Percentiles rank a stretch among this genome's conserved stretches.
Conservation (phyloP, 1,140 invertebrate genomes). For the Trachelipus rathkii region DNA sequence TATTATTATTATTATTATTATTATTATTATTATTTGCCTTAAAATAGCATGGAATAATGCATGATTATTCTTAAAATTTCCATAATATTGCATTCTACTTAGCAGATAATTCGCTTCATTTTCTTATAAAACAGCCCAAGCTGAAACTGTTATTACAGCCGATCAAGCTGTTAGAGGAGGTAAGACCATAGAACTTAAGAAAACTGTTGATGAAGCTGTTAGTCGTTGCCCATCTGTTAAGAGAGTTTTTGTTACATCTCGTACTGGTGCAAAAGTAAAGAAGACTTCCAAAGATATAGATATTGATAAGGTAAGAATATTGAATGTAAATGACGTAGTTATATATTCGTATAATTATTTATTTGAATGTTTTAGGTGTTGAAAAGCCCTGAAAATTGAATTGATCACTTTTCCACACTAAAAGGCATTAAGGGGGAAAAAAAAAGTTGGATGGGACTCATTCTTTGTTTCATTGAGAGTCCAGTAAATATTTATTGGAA, state of each 20-base stretch:
- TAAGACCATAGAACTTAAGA: conserved; percentile 54
- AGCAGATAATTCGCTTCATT: too few species aligned
- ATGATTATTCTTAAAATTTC: neutral
- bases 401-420: too few species aligned
- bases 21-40: too few species aligned
- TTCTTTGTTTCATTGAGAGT: too few species aligned
- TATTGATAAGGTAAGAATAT: conserved; percentile 45
- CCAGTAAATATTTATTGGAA: too few species aligned
- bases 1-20: too few species aligned
- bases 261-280: conserved; percentile 50
- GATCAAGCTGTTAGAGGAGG: conserved; percentile 56
- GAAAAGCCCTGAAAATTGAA: too few species aligned
- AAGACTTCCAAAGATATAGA: conserved; percentile 49
- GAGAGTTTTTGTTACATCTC: conserved; percentile 53
- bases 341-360: too few species aligned
- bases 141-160: conserved; percentile 54
- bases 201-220: conserved; percentile 55
- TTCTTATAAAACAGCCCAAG: conserved; percentile 28
- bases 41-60: neutral
- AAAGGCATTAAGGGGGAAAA: too few species aligned
- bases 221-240: conserved; percentile 51
- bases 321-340: too few species aligned
- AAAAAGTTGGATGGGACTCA: too few species aligned
- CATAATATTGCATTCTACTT: neutral
- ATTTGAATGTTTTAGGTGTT: too few species aligned